Evolutionary conservation across 2,888 invertebrate genomes (phyloP), one percentile per base, ranked within the genome.

Genomic region (Invenusta paracnida): DNA sequence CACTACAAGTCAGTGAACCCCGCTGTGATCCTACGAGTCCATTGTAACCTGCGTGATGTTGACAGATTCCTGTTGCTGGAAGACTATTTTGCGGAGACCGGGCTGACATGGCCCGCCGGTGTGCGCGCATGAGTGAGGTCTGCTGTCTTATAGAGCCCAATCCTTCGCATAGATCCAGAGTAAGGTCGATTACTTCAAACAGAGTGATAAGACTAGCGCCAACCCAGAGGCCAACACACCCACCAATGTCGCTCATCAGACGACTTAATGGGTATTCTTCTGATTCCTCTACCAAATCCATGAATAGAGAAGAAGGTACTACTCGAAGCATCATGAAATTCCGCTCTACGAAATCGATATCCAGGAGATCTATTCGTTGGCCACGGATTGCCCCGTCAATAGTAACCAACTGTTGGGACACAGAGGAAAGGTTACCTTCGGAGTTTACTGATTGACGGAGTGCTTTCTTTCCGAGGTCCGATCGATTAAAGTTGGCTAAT

Each of bases 151-250:
- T 73, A 5, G 73, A n/a, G 73, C 73, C 73, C 73, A 73, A 2
- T 25, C 73, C 73, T 29, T 84, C 85, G 13, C 29, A 17, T 29
- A 86, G 25, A 29, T 86, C 86, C 1, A 87, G 81, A 0, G 83
- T 48, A 11, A 87, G 29, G 66, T 87, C 87, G 13, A 86, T 85
- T 1, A 87, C 30, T 84, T 87, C 87, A 31, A 87, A 87, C 0
- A 87, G 25, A 1, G 87, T 87, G 0, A 87, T 87, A 1, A 87
- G 73, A 86, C 86, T 87, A 0, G 87, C 87, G 17, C 87, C 87
- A 13, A 87, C 83, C 87, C 87, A 87, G n/a, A 87, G 83, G 5
- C 87, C 87, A 28, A 87, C 81, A 48, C 87, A 87, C 11, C 87
- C 87, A 23, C 87, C 87, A 67, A 87, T 87, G 29, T 87, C 87